phyloP scores from a whole-genome alignment of 2,113 vertebrate genomes.

The Dicaeum eximium region DNA sequence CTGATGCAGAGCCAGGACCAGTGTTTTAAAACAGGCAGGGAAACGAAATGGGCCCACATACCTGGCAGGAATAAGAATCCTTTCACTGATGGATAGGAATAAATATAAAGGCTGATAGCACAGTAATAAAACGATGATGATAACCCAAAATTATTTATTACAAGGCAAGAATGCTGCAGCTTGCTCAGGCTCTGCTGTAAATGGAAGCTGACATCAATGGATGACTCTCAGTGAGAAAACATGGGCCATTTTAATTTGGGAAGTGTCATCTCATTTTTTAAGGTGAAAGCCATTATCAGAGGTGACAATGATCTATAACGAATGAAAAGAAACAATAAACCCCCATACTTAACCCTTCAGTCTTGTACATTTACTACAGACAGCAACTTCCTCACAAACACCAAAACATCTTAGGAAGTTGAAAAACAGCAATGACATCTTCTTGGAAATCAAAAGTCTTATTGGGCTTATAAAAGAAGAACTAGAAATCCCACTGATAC shows the following conservation, averaged over 20 bases:
- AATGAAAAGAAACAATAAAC: slow-evolving; percentile 61
- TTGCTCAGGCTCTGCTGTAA: slow-evolving; percentile 29
- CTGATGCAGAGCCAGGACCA: slow-evolving; percentile 5
- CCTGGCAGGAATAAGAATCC: slow-evolving; percentile 31
- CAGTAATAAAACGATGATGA: slow-evolving; percentile 56
- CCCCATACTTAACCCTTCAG: slow-evolving; percentile 23
- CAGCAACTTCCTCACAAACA: not conserved
- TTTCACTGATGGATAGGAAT: slow-evolving; percentile 63
- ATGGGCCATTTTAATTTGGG: slow-evolving; percentile 64
- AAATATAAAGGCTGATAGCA: slow-evolving; percentile 59
- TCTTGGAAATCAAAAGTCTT: not conserved
- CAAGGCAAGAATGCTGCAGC: slow-evolving; percentile 23
- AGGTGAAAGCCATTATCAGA: slow-evolving; percentile 58
- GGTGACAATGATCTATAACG: slow-evolving; percentile 47
- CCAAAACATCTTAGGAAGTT: not conserved
- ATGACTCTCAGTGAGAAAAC: slow-evolving; percentile 51
- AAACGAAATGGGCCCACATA: slow-evolving; percentile 9
- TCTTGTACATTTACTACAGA: not conserved
- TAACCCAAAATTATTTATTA: slow-evolving; percentile 63
- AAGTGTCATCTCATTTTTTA: slow-evolving; percentile 60
- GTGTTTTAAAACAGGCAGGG: slow-evolving; percentile 16
- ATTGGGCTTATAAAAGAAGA: not conserved
- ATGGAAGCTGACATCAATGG: slow-evolving; percentile 62
- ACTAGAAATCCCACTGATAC: not conserved
- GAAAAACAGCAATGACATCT: not conserved